Evolutionary conservation across 2,888 invertebrate genomes (phyloP).

Genomic region (Chloroclysta siterata): DNA sequence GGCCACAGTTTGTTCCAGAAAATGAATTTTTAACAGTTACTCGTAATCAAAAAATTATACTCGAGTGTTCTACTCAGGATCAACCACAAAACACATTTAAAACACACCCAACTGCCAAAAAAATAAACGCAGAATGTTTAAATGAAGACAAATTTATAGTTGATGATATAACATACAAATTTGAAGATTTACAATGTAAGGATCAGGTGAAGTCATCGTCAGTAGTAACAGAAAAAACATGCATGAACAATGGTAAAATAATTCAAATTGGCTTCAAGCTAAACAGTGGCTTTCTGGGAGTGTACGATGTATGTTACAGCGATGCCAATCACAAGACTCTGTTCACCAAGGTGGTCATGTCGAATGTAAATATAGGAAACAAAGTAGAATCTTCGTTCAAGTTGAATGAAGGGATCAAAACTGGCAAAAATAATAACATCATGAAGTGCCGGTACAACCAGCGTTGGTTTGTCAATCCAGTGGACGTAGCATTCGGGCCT

Average conservation of each 20-base stretch:
- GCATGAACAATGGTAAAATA: constrained; percentile 19
- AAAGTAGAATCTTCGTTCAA: constrained; percentile 14
- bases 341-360: constrained; percentile 23
- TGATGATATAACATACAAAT: constrained; percentile 30
- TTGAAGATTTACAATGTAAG: constrained; percentile 34
- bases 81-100: constrained; percentile 31
- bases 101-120: constrained; percentile 20
- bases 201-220: constrained; percentile 19
- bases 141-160: constrained; percentile 34
- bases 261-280: constrained; percentile 32
- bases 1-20: constrained; percentile 2
- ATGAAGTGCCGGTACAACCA: constrained; percentile 20
- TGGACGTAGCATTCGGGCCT: constrained; percentile 28
- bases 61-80: constrained; percentile 29
- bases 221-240: constrained; percentile 17
- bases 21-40: constrained; percentile 13
- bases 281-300: constrained; percentile 23
- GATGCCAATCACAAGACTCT: constrained; percentile 11
- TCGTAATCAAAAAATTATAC: constrained; percentile 19
- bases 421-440: background rate
- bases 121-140: constrained; percentile 33
- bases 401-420: constrained; percentile 13
- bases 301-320: constrained; percentile 35
- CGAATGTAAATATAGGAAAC: constrained; percentile 19
- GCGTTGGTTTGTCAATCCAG: constrained; percentile 14